These are phyloP conservation scores for Chymomyza amoena DNA, from an alignment of 2,888 invertebrate genomes.

Conservation along the genomic window DNA sequence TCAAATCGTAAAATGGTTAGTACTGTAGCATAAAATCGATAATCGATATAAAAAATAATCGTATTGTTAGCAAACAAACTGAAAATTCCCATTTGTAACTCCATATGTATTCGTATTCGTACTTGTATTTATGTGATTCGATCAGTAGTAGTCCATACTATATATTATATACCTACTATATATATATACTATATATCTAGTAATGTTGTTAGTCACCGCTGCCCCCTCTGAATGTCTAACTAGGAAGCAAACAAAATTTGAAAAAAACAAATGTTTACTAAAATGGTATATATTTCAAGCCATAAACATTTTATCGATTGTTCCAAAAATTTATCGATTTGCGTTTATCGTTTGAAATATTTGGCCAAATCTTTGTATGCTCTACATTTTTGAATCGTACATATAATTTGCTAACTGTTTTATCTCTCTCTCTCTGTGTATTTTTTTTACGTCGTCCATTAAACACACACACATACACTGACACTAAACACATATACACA, in stretches of 20 bases:
- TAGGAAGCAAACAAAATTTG: background rate
- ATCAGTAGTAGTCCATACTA: conserved; percentile 39
- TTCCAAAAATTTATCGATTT: background rate
- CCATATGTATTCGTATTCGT: conserved; percentile 40
- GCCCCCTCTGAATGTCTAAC: conserved; percentile 1
- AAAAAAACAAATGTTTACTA: background rate
- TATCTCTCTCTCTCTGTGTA: conserved; percentile 57
- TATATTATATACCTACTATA: background rate
- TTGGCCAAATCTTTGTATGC: conserved; percentile 45
- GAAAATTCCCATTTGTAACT: conserved; percentile 33
- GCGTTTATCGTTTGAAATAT: conserved; percentile 39
- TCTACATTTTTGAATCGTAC: conserved; percentile 34
- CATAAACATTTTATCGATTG: background rate
- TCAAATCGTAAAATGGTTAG: no score
- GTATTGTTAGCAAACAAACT: background rate
- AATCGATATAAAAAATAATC: background rate
- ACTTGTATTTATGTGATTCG: conserved; percentile 57
- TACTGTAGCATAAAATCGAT: background rate
- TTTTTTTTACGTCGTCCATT: conserved; percentile 45
- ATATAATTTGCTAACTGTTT: conserved; percentile 63
- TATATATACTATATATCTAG: background rate
- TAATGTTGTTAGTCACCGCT: background rate
- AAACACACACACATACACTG: conserved; percentile 35
- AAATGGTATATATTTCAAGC: background rate
- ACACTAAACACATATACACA: conserved; percentile 27